Conservation (phyloP, 2,888 invertebrate species). For the Apoda limacodes region DNA sequence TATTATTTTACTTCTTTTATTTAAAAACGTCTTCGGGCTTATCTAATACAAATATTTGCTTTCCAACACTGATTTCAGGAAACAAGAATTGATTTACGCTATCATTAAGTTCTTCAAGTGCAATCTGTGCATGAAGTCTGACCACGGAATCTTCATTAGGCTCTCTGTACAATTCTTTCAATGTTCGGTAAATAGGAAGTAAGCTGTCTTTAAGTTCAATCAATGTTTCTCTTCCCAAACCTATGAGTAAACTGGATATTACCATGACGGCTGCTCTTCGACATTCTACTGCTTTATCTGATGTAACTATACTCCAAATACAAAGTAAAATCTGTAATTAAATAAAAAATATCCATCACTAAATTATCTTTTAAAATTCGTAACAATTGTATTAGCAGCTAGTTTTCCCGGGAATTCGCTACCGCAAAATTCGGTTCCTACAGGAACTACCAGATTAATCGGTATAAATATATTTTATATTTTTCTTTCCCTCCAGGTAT, state of each 20-base stretch:
- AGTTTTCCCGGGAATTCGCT: too few species aligned
- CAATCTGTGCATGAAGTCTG: constrained; percentile 80
- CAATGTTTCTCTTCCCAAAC: constrained; percentile 78
- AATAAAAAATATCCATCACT: constrained; percentile 5
- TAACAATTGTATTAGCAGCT: too few species aligned
- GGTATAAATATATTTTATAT: too few species aligned
- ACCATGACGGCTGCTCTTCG: constrained; percentile 84
- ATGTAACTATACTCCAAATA: constrained; percentile 74
- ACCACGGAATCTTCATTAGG: constrained; percentile 76
- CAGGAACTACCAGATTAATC: too few species aligned
- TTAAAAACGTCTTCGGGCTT: constrained; percentile 28
- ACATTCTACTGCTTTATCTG: constrained; percentile 79
- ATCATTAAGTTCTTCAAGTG: constrained; percentile 80
- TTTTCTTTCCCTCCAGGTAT: too few species aligned
- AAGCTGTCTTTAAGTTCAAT: constrained; percentile 75
- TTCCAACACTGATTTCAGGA: constrained; percentile 67
- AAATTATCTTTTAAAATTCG: too few species aligned
- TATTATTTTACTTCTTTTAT: constrained; percentile 33
- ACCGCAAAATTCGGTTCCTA: too few species aligned
- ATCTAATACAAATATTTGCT: constrained; percentile 58
- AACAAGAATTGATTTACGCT: constrained; percentile 74
- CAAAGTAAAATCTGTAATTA: constrained; percentile 76
- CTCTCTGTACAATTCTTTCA: constrained; percentile 73
- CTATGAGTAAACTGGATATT: constrained; percentile 79
- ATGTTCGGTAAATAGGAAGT: constrained; percentile 75